Evolutionary conservation across 2,888 invertebrate genomes (phyloP), one percentile per base, ranked within the genome.

Genomic region (Perizoma flavofasciatum): DNA sequence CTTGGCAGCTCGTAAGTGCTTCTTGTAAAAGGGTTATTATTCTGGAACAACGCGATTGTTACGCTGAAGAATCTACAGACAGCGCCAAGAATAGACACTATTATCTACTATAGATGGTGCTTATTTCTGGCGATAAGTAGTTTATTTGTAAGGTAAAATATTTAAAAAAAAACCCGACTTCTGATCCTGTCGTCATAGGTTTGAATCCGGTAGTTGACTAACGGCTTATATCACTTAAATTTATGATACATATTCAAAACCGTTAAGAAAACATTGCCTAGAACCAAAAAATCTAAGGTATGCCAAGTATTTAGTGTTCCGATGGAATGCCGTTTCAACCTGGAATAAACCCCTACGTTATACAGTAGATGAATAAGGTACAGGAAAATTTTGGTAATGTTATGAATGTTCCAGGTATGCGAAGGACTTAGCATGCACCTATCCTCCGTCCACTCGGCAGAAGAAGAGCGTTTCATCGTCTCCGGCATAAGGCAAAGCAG

Each of bases 381-480:
- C 22, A 22, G 3, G 22, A 22, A 22, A 22, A 22, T 22, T 22
- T 2, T 22, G 22, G 3, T 22, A 22, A 22, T 22, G 22, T 22
- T 22, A 22, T 3, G 22, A 1, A 4, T 59, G 34, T 55, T 54
- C 0, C 73, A 92, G 92, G 95, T 96, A 5, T 96, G 96, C 78
- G 92, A 93, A 66, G 95, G 95, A 7, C 93, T 96, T 62, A 95
- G 95, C 85, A 95, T 95, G 72, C 94, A 95, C 68, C 87, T 96
- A 43, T 93, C 96, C 0, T 95, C 96, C 44, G 93, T 96, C 35
- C 91, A 94, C 57, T 94, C 95, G 5, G 79, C 93, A 0, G 95
- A 95, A 60, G 96, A 96, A 77, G 95, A 95, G 71, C 92, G 93
- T 55, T 96, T 96, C 80, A 91, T 96, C 22, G 94, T 94, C 5